phyloP scores from a whole-genome alignment of 2,888 invertebrate species.

The Eilema griseolum region DNA sequence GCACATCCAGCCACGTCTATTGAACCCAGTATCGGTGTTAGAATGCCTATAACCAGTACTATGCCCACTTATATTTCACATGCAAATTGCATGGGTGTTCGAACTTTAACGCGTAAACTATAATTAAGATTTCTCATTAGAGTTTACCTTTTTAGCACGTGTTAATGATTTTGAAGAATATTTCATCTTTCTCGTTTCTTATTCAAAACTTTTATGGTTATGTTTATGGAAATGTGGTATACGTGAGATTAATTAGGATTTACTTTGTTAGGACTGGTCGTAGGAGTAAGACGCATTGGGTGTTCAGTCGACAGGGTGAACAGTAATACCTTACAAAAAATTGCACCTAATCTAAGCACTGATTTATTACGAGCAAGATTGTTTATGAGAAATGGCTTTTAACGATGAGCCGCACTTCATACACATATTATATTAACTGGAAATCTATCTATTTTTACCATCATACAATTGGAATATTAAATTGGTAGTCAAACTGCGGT shows the following conservation, averaged over 20 bases:
- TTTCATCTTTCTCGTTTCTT: conserved; percentile 22
- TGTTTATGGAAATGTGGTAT: conserved; percentile 7
- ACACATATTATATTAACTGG: not conserved
- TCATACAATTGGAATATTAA: too few species aligned
- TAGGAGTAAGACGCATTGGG: not conserved
- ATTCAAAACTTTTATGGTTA: not conserved
- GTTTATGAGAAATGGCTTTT: not conserved
- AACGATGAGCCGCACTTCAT: not conserved
- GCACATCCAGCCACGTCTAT: conserved; percentile 62
- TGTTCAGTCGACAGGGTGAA: not conserved
- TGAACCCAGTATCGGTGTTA: conserved; percentile 82
- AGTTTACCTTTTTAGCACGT: conserved; percentile 36
- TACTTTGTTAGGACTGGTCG: not conserved
- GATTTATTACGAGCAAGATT: not conserved
- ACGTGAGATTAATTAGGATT: conserved; percentile 3
- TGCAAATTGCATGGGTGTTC: conserved; percentile 39
- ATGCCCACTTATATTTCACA: conserved; percentile 55
- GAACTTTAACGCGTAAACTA: conserved; percentile 39
- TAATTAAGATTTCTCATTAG: conserved; percentile 50
- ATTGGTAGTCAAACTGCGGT: too few species aligned
- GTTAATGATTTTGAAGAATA: conserved; percentile 34
- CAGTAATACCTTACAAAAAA: not conserved
- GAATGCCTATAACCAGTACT: conserved; percentile 68
- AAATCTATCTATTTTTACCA: too few species aligned
- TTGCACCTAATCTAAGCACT: not conserved